Evolutionary conservation across 2,797 vertebrate genomes (phyloP).

Genomic region (Anas capensis): DNA sequence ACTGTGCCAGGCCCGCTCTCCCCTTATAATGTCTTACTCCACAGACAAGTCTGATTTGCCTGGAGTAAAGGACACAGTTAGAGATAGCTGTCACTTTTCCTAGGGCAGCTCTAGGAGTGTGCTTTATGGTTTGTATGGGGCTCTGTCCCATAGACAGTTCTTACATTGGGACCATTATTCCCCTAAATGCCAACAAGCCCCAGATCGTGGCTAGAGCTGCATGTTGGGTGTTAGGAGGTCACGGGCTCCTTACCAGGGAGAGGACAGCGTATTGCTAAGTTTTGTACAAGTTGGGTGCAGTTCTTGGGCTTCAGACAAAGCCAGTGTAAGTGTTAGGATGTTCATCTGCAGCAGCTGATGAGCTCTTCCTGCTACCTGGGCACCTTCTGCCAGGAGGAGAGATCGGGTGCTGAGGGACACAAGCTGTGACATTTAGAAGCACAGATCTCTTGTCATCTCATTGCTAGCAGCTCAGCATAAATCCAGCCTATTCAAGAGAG

Average conservation of each 20-base stretch:
- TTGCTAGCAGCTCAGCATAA: constrained; percentile 17
- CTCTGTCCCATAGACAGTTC: background rate
- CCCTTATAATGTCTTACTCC: background rate
- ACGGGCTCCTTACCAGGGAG: background rate
- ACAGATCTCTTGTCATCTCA: background rate
- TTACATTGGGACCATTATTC: background rate
- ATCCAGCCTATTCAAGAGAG: background rate
- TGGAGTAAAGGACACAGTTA: background rate
- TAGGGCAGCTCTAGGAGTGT: background rate
- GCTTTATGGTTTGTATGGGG: background rate
- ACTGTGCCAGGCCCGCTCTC: background rate
- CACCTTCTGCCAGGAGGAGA: background rate
- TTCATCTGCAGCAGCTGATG: background rate
- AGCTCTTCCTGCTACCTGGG: background rate
- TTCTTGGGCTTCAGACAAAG: background rate
- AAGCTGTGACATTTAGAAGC: background rate
- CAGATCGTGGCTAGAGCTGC: background rate
- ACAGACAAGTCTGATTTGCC: background rate
- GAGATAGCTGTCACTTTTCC: background rate
- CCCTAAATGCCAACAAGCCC: background rate
- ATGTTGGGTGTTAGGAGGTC: background rate
- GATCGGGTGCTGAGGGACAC: background rate
- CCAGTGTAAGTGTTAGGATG: background rate
- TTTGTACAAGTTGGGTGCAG: background rate
- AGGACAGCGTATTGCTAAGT: background rate